These are phyloP conservation scores for Drosophila nigromelanica DNA, from an alignment of 1,140 invertebrate species.

Conservation along the genomic window DNA sequence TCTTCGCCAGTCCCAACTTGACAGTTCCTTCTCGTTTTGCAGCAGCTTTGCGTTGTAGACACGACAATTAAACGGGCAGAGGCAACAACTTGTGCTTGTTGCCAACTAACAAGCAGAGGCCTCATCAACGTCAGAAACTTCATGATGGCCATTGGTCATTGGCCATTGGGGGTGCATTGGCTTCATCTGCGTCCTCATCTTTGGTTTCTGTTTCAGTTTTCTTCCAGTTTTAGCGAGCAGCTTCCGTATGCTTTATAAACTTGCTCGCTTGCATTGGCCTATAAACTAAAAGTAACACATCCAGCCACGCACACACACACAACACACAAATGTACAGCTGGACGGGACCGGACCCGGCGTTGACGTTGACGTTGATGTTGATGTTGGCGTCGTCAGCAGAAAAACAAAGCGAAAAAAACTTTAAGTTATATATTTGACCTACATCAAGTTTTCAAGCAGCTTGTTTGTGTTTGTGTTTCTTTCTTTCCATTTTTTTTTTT, in stretches of 20 bases:
- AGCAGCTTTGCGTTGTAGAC: constrained; percentile 42
- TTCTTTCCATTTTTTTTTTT: constrained; percentile 22
- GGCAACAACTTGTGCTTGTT: constrained; percentile 24
- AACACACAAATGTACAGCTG: background rate
- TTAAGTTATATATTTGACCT: constrained; percentile 67
- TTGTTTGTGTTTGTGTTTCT: constrained; percentile 72
- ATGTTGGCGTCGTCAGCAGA: constrained; percentile 31
- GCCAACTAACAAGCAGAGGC: constrained; percentile 16
- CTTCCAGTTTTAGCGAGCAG: constrained; percentile 42
- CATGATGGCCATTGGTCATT: constrained; percentile 41
- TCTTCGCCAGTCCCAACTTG: too few species aligned
- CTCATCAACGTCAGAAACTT: constrained; percentile 53
- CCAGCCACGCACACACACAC: background rate
- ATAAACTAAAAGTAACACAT: constrained; percentile 70
- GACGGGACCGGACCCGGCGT: constrained; percentile 10
- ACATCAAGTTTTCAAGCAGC: constrained; percentile 82
- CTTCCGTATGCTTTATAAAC: constrained; percentile 63
- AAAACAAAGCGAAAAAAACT: constrained; percentile 13
- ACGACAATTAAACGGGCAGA: constrained; percentile 58
- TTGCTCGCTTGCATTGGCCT: constrained; percentile 72
- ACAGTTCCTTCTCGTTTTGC: background rate
- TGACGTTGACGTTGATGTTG: constrained; percentile 33
- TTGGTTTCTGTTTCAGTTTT: constrained; percentile 27
- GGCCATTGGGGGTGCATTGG: constrained; percentile 36
- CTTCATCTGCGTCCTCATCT: constrained; percentile 1